Conservation (phyloP, 2,797 vertebrate genomes). For the Coreius guichenoti region DNA sequence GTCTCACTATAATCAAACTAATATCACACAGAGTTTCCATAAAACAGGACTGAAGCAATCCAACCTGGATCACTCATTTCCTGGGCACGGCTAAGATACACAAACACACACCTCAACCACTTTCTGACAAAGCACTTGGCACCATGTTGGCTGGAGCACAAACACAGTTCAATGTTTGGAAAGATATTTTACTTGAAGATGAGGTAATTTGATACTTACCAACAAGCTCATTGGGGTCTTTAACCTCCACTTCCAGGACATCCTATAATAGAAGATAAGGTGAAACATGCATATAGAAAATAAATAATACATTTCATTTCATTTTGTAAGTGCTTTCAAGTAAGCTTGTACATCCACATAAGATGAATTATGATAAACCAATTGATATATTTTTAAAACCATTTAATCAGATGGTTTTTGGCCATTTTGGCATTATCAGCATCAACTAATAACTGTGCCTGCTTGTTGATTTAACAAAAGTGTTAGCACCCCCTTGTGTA, state of each 20-base stretch:
- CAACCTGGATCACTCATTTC: constrained; percentile 36
- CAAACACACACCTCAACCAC: background rate
- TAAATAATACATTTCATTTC: background rate
- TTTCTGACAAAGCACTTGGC: background rate
- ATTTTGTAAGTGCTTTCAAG: background rate
- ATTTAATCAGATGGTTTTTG: constrained; percentile 7
- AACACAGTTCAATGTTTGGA: background rate
- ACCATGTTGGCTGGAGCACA: background rate
- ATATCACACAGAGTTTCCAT: background rate
- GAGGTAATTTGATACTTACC: constrained; percentile 80
- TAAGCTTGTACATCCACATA: background rate
- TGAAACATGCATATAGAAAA: constrained; percentile 18
- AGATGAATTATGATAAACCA: background rate
- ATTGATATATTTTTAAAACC: background rate
- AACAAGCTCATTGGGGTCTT: constrained; percentile 94
- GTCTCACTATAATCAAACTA: background rate
- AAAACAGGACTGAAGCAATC: background rate
- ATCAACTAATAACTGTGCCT: background rate
- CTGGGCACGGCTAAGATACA: background rate
- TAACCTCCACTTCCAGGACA: constrained; percentile 84
- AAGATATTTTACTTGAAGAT: background rate
- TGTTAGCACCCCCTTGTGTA: constrained; percentile 20
- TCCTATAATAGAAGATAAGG: constrained; percentile 76
- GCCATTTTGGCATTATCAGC: background rate
- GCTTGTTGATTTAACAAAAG: background rate